Evolutionary conservation across 1,140 invertebrate species (phyloP), one percentile per base, ranked within the genome.

Genomic region (Atta cephalotes): DNA sequence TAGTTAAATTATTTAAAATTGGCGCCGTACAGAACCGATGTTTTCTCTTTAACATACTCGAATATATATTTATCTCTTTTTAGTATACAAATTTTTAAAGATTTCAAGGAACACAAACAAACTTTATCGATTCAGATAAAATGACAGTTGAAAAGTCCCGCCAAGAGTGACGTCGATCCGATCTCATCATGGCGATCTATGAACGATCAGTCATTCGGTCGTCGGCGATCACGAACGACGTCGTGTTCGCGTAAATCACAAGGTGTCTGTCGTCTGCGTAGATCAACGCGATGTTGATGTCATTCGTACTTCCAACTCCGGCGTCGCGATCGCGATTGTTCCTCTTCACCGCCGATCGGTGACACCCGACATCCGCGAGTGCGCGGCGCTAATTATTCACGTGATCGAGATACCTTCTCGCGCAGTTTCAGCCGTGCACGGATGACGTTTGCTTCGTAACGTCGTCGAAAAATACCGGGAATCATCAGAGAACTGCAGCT

Each of bases 81-180:
- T 7, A 39, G 35, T 39, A 7, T 39, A 39, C 7, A 39, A 6
- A 39, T 39, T 9, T 10, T 45, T 45, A 3, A 45, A 45, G 9
- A 45, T 45, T 45, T 45, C 39, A 45, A 45, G 9, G 10, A 45
- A 45, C 35, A 1, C 35, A 39, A 39, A 39, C 39, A 45, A 45
- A 45, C 39, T 45, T 51, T 35, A 45, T 58, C 31, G 51, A 5
- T 16, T 14, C 35, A 6, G 21, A 82, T 31, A 39, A 49, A 31
- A 28, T 25, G 39, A 0, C 45, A 60, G 49, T 84, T 12, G 39
- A 84, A 84, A 76, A 62, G 1, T 84, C 80, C 80, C 80, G 80
- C 80, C 80, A 76, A 63, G 18, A 16, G 39, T 76, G 80, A 84
- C 80, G 80, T 82, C 80, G 45, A 56, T 0, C 12, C 10, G 58